Base-by-base conservation (phyloP, 2,888 invertebrate species). In the Diplolepis rosae region DNA sequence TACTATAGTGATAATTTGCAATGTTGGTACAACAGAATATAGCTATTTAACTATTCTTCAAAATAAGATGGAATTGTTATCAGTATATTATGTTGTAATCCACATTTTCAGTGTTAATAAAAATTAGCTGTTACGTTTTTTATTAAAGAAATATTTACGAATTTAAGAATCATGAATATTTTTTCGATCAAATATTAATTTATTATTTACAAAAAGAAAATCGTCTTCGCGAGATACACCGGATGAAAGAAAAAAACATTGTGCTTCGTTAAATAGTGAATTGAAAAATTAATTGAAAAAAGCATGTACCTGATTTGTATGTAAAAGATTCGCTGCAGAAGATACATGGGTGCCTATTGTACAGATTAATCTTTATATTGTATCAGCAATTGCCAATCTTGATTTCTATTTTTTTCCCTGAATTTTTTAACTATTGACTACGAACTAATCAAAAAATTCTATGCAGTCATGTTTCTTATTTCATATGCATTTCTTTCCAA, bases 61-160 rank as follows among this genome's bases (percentile, higher is more conserved):
- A 78, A 77, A 79, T 78, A 80, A 68, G 80, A 82, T 84, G 84
- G 82, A 85, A 85, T 86, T 87, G 86, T 87, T 86, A 84, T 84
- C 82, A 80, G 82, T 83, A 85, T 85, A 84, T 85, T 83, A 82
- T 84, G 83, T 86, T 87, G 82, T 85, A 85, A 86, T 84, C 83
- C 84, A 83, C 84, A 86, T 86, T 85, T 84, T 84, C 83, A 84
- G 82, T 85, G 82, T 86, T 85, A 85, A 85, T 83, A 84, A 83
- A 76, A 72, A 80, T 83, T 82, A 85, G 82, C 81, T 83, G 84
- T 85, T 86, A 83, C 83, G 80, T 83, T 79, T 84, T 84, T 82
- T 84, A 84, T 82, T 82, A 81, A 84, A 82, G 81, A 83, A 82
- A 84, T 80, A 82, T 85, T 84, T 83, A 83, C 79, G 77, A 83